Conservation (phyloP, 1,140 invertebrate species). For the Probaryconus sp. region DNA sequence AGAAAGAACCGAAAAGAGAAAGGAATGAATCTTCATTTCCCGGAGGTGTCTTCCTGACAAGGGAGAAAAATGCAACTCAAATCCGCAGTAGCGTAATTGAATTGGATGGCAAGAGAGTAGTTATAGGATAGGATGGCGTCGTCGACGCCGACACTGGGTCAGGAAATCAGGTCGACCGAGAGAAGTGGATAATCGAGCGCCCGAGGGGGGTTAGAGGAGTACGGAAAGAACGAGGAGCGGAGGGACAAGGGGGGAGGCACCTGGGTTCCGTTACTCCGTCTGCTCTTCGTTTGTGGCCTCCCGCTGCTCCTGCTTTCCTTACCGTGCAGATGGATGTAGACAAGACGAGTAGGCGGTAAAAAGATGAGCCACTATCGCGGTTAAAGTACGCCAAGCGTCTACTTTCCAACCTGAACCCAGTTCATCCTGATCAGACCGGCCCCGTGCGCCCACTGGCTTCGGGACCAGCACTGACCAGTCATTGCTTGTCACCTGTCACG, state of each 20-base stretch:
- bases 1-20: constrained; percentile 23
- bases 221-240: too few species aligned
- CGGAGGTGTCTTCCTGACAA: constrained; percentile 49
- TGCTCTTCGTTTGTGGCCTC: constrained; percentile 46
- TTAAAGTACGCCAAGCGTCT: constrained; percentile 36
- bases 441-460: constrained; percentile 34
- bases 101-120: constrained; percentile 55
- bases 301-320: constrained; percentile 13
- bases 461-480: constrained; percentile 25
- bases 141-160: constrained; percentile 68
- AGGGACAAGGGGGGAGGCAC: constrained; percentile 1
- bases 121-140: constrained; percentile 46
- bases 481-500: constrained; percentile 29
- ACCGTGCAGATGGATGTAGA: constrained; percentile 37
- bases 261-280: constrained; percentile 50
- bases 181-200: constrained; percentile 59
- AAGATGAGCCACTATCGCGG: constrained; percentile 56
- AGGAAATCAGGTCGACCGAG: constrained; percentile 73
- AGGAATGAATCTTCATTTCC: constrained; percentile 53
- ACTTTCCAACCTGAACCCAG: constrained; percentile 29
- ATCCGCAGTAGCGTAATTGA: constrained; percentile 63
- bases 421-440: constrained; percentile 36
- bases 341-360: constrained; percentile 62
- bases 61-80: constrained; percentile 57
- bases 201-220: too few species aligned